Conservation (phyloP, 1,140 invertebrate species). For the Epicauta chinensis region DNA sequence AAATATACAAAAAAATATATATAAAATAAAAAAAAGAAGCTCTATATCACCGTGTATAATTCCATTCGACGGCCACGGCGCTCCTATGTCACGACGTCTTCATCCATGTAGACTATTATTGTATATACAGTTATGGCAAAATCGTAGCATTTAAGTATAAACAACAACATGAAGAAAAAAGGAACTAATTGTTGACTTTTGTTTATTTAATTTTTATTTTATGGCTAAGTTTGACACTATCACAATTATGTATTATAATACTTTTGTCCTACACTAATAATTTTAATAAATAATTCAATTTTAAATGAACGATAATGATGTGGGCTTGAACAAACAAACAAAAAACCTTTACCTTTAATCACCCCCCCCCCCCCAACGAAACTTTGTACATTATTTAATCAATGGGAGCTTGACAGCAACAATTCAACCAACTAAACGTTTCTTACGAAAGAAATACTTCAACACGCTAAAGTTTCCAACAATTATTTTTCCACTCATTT, state of each 20-base stretch:
- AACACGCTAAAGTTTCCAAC: too few relatives aligned
- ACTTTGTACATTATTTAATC: too few relatives aligned
- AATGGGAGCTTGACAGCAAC: neutral
- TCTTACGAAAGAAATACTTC: too few relatives aligned
- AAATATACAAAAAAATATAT: neutral
- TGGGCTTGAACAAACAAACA: neutral
- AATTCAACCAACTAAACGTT: too few relatives aligned
- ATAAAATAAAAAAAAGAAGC: neutral
- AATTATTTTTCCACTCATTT: too few relatives aligned
- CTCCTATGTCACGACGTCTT: slow-evolving; percentile 20
- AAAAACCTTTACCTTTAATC: neutral
- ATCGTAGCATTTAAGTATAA: slow-evolving; percentile 21
- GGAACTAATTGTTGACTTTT: slow-evolving; percentile 28
- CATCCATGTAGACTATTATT: slow-evolving; percentile 27
- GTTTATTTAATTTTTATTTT: slow-evolving; percentile 14
- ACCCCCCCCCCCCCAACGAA: too few relatives aligned
- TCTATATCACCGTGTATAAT: slow-evolving; percentile 15
- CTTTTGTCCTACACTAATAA: slow-evolving; percentile 30
- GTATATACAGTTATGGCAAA: slow-evolving; percentile 32
- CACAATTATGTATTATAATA: slow-evolving; percentile 27
- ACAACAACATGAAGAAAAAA: neutral
- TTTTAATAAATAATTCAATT: slow-evolving; percentile 33
- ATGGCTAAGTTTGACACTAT: slow-evolving; percentile 14
- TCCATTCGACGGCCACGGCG: slow-evolving; percentile 13
- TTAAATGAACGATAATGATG: slow-evolving; percentile 7